Evolutionary conservation across 2,113 vertebrate genomes (phyloP), one percentile per base, ranked within the genome.

Genomic region (Tragelaphus scriptus): DNA sequence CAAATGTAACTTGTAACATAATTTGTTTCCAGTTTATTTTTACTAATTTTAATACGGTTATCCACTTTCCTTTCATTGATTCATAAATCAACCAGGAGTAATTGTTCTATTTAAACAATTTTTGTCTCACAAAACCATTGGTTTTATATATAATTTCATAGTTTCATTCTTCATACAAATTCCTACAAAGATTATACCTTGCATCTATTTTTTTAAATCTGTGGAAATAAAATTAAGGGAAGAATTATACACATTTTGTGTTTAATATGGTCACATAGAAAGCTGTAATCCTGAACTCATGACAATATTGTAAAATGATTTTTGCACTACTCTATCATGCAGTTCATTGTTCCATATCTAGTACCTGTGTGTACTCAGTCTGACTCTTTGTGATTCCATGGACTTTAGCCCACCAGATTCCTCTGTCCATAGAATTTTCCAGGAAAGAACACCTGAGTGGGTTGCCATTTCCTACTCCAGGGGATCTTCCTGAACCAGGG

Each of bases 31-130:
- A 80, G 59, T 59, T 92, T 75, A 40, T 55, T 90, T 93, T 47
- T 49, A 87, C n/a, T 1, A 71, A 25, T 28, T 59, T 93, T 93
- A 55, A 19, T 84, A 59, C 28, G 82, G 9, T 14, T 10, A 91
- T 87, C 44, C 2, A 86, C 40, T 94, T 58, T 51, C 19, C 17
- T 11, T 91, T 97, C 14, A 88, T 12, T 91, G 32, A 79, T 55
- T 86, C 3, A 36, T 80, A 9, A 7, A 82, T 92, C 21, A 86
- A 79, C 17, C 5, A 28, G 15, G 92, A 3, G 23, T 3, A 63
- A 58, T 55, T 77, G 10, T 16, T 86, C 51, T n/a, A 59, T 82
- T 30, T 87, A 36, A 36, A 49, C 15, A 2, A 32, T 55, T 49
- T 90, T 87, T 77, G 2, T 51, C 17, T 87, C 14, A 91, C 1